These are phyloP conservation scores for Calcarius lapponicus DNA, from an alignment of 2,797 vertebrate species.

Conservation along the genomic window DNA sequence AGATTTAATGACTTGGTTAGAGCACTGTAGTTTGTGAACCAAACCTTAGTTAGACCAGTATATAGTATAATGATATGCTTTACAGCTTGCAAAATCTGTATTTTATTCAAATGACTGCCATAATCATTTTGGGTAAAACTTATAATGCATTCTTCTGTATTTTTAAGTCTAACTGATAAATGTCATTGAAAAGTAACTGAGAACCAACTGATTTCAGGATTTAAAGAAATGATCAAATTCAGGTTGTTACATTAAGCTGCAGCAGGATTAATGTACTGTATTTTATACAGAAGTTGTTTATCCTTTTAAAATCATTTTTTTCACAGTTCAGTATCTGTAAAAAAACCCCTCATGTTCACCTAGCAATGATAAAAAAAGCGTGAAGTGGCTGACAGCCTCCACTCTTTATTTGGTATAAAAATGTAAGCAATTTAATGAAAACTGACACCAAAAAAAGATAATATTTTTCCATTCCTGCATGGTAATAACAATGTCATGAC, in stretches of 20 bases:
- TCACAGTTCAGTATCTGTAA: conserved; percentile 33
- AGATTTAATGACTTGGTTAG: conserved; percentile 96
- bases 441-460: conserved; percentile 44
- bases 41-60: conserved; percentile 87
- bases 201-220: conserved; percentile 60
- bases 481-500: conserved; percentile 6
- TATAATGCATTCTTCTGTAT: conserved; percentile 81
- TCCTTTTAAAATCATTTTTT: conserved; percentile 59
- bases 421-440: conserved; percentile 48
- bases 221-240: conserved; percentile 61
- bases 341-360: neutral
- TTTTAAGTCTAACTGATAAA: conserved; percentile 83
- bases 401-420: conserved; percentile 49
- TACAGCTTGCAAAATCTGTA: conserved; percentile 90
- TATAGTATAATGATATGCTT: conserved; percentile 92
- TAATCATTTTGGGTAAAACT: conserved; percentile 90
- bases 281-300: conserved; percentile 71
- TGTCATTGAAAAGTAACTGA: conserved; percentile 78
- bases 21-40: conserved; percentile 86
- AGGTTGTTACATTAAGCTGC: conserved; percentile 7
- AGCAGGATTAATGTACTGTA: conserved; percentile 56
- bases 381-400: conserved; percentile 19
- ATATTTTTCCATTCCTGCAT: conserved; percentile 18
- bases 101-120: conserved; percentile 94
- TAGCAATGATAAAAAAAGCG: neutral